Percentiles rank a stretch among this genome's conserved stretches.
phyloP scores from a whole-genome alignment of 2,113 vertebrate genomes.

The Pseudorhombus dupliciocellatus region DNA sequence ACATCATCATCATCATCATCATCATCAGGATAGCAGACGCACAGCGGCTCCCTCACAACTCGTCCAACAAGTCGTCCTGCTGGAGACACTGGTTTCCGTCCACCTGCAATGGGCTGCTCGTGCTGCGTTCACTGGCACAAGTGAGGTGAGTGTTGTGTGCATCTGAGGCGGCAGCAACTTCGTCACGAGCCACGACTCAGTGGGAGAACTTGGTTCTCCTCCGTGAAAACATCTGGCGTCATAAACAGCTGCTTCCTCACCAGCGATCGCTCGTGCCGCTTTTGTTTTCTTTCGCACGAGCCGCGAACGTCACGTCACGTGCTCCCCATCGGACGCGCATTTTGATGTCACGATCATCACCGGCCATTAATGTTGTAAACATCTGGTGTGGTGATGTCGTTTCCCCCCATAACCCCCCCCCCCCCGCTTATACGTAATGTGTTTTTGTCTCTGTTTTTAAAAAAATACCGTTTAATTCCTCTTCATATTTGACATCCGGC shows the following conservation, averaged over 20 bases:
- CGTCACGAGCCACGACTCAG: too few species aligned
- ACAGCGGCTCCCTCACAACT: background rate
- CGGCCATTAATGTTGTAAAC: background rate
- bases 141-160: slow-evolving; percentile 55
- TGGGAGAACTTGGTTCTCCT: background rate
- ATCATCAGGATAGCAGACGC: background rate
- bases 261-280: background rate
- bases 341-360: slow-evolving; percentile 17
- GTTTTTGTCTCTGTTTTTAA: background rate
- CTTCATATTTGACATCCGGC: background rate
- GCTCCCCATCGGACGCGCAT: slow-evolving; percentile 10
- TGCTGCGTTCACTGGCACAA: slow-evolving; percentile 25
- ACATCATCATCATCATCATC: background rate
- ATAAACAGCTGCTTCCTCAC: background rate
- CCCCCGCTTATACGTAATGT: background rate
- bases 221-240: too few species aligned
- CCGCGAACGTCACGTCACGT: background rate
- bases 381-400: background rate
- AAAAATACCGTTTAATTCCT: too few species aligned
- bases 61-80: background rate
- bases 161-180: background rate
- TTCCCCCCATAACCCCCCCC: background rate
- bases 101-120: slow-evolving; percentile 25
- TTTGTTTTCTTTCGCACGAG: slow-evolving; percentile 1
- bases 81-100: background rate